Evolutionary conservation across 2,888 invertebrate genomes (phyloP).

Genomic region (Oligia fasciuncula): DNA sequence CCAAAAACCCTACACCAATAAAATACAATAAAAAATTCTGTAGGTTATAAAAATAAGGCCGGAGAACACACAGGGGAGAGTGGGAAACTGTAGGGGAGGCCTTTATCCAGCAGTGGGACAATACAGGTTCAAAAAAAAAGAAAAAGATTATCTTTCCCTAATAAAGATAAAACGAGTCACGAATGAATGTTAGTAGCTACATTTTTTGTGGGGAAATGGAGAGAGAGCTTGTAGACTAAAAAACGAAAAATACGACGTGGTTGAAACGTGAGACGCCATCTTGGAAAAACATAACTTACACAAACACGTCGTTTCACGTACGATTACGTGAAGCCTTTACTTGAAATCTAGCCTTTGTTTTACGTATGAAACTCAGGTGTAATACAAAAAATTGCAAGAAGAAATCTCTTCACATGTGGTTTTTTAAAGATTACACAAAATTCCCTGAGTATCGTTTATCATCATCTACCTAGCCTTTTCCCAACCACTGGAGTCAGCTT

Average conservation of each 20-base stretch:
- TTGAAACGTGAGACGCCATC: conserved; percentile 43
- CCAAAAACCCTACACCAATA: too few species aligned
- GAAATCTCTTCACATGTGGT: not conserved
- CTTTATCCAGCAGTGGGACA: not conserved
- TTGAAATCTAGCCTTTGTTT: conserved; percentile 16
- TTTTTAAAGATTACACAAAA: not conserved
- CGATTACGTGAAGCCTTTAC: conserved; percentile 34
- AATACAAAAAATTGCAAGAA: conserved; percentile 8
- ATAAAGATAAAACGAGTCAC: not conserved
- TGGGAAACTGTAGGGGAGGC: not conserved
- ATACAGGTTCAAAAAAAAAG: not conserved
- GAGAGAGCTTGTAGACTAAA: conserved; percentile 9
- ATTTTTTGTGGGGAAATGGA: conserved; percentile 13
- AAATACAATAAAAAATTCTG: too few species aligned
- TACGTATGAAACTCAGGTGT: conserved; percentile 18
- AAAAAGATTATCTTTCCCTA: not conserved
- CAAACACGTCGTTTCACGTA: conserved; percentile 43
- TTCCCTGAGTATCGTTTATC: not conserved
- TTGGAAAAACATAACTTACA: conserved; percentile 45
- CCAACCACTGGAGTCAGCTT: not conserved
- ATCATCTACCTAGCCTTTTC: not conserved
- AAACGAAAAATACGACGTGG: conserved; percentile 17
- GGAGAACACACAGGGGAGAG: too few species aligned
- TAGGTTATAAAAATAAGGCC: too few species aligned
- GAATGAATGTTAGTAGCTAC: not conserved